A percentile compares a stretch with the other conserved stretches of the same genome.
Evolutionary conservation across 2,888 invertebrate species (phyloP).

Genomic region (Cyaniris semiargus): DNA sequence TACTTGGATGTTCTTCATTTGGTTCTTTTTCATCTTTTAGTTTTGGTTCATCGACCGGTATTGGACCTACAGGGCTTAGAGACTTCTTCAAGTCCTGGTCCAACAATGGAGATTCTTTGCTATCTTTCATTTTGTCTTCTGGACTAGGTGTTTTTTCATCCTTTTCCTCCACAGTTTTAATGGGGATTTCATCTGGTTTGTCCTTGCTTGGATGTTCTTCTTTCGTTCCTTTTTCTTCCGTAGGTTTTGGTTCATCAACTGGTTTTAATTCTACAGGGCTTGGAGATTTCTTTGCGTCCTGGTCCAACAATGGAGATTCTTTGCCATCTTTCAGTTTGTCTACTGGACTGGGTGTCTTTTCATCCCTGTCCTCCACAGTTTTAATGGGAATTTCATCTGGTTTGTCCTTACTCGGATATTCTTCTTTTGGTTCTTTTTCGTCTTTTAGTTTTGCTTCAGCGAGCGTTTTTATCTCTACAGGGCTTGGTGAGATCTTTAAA

Average conservation of each 20-base stretch:
- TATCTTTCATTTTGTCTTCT: not conserved
- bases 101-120: too few relatives aligned
- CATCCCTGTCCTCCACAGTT: not conserved
- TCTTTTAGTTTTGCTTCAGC: not conserved
- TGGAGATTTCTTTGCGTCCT: conserved; percentile 26
- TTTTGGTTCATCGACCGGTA: too few relatives aligned
- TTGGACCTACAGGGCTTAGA: not conserved
- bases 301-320: not conserved
- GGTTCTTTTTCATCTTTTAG: too few relatives aligned
- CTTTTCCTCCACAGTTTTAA: not conserved
- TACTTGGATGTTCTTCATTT: too few relatives aligned
- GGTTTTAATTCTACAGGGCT: conserved; percentile 31
- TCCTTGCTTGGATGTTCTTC: too few relatives aligned
- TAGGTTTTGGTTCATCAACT: not conserved
- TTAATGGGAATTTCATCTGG: too few relatives aligned
- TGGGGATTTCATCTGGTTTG: not conserved
- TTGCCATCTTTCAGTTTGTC: not conserved
- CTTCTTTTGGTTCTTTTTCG: conserved; percentile 25
- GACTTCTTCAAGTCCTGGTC: too few relatives aligned
- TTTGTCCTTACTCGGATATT: conserved; percentile 31
- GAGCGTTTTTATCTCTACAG: not conserved
- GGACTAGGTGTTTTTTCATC: conserved; percentile 31
- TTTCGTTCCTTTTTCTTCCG: too few relatives aligned
- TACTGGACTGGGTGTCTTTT: conserved; percentile 35
- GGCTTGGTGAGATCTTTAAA: not conserved